Evolutionary conservation across 2,113 vertebrate genomes (phyloP).

Genomic region (Heptranchias perlo): DNA sequence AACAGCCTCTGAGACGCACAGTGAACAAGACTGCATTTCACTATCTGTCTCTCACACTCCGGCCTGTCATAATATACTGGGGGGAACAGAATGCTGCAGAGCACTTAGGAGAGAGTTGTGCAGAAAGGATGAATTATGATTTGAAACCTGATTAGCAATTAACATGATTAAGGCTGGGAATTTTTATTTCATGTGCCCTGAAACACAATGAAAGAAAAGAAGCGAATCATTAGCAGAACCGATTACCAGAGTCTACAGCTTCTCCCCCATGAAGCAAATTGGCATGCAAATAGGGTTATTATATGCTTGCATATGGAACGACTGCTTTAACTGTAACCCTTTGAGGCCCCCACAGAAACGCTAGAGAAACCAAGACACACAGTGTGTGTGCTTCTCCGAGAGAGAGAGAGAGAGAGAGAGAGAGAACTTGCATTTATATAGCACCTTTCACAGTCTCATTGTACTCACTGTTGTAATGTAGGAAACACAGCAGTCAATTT

Average conservation of each 20-base stretch:
- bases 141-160: slow-evolving; percentile 5
- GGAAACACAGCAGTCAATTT: too few species aligned
- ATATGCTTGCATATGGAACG: background rate
- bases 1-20: background rate
- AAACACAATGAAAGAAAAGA: background rate
- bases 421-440: too few species aligned
- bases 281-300: background rate
- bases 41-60: background rate
- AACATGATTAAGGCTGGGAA: slow-evolving; percentile 12
- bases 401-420: background rate
- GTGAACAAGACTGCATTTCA: background rate
- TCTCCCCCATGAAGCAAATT: background rate
- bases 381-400: too few species aligned
- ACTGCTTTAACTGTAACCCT: background rate
- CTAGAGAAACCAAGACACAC: too few species aligned
- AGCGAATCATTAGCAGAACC: background rate
- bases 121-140: background rate
- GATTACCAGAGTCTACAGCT: background rate
- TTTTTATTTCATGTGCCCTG: background rate
- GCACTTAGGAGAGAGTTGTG: background rate
- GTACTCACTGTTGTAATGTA: too few species aligned
- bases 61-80: background rate
- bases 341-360: background rate
- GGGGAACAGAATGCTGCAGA: background rate
- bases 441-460: too few species aligned